Base-by-base conservation (phyloP, 2,888 invertebrate species). In the Eledone cirrhosa region DNA sequence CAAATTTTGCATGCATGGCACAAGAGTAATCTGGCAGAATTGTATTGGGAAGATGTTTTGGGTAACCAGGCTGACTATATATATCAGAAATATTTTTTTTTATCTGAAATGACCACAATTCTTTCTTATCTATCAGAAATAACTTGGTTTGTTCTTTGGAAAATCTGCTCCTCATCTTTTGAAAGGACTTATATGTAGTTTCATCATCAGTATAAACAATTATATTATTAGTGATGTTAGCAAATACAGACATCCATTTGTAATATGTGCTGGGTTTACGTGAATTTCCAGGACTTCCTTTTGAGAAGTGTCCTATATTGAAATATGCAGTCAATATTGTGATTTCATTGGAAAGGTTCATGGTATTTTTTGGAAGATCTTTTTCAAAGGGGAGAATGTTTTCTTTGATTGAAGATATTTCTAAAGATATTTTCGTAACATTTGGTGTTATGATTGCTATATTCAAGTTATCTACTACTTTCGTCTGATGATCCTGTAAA, bases 1-100 rank as follows among this genome's bases (percentile, higher is more conserved):
- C 89, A 82, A 87, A 89, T 79, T 89, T 89, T 22, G 87, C 87
- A 80, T 89, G 87, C 89, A 89, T 89, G 41, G 85, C 85, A 79
- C 87, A 87, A 11, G 87, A 85, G 79, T 89, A 89, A 22, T 84
- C 85, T 8, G 87, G 84, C 16, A 85, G 80, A 5, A 88, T 84
- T 1, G 88, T 89, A 77, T 89, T 88, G n/a, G 88, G 89, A 13
- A 82, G 80, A 79, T 82, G 81, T 33, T 81, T 47, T 16, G 89
- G 88, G 75, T 89, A 89, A 24, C 81, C 82, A 13, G 85, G 83
- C 77, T 86, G 85, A 1, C 77, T 77, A 79, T 83, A 88, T 16
- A 88, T 83, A n/a, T 81, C 77, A 24, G 83, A 79, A 19, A 88
- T 87, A 69, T 80, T 78, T 5, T 83, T 77, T 22, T 81, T 81